These are phyloP conservation scores for Nothobranchius kuhntae DNA, from an alignment of 2,113 vertebrate genomes.

Conservation along the genomic window DNA sequence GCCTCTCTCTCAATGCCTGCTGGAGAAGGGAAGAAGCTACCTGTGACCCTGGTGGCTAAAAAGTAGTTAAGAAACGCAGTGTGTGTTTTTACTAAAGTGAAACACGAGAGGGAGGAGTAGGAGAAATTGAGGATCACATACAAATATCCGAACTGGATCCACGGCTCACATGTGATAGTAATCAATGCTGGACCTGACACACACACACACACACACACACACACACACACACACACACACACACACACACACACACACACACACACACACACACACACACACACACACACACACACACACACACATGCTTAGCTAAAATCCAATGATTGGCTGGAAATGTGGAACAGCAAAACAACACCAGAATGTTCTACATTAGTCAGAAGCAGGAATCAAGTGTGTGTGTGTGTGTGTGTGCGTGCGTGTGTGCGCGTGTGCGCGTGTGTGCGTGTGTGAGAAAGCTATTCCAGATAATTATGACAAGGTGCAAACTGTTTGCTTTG, in stretches of 20 bases:
- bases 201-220: constrained; percentile 10
- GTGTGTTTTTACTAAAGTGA: neutral
- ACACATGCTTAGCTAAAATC: constrained; percentile 24
- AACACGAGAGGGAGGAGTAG: constrained; percentile 18
- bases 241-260: neutral
- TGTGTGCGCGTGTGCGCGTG: too few relatives aligned
- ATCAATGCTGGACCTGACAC: constrained; percentile 43
- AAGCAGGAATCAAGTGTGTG: constrained; percentile 9
- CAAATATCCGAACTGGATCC: constrained; percentile 42
- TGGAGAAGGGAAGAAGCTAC: too few relatives aligned
- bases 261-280: constrained; percentile 17
- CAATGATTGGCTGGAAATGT: constrained; percentile 42
- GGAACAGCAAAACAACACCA: constrained; percentile 33
- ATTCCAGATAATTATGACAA: neutral
- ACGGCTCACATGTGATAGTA: constrained; percentile 63
- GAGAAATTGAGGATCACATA: constrained; percentile 50
- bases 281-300: neutral
- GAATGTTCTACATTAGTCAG: constrained; percentile 33
- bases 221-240: constrained; percentile 2
- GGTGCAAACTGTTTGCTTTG: neutral
- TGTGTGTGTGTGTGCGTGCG: too few relatives aligned
- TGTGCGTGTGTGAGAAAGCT: neutral
- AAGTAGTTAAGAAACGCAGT: too few relatives aligned
- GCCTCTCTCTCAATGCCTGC: too few relatives aligned
- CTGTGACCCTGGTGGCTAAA: too few relatives aligned